phyloP scores from a whole-genome alignment of 2,888 invertebrate species.

The Tenthredo notha region DNA sequence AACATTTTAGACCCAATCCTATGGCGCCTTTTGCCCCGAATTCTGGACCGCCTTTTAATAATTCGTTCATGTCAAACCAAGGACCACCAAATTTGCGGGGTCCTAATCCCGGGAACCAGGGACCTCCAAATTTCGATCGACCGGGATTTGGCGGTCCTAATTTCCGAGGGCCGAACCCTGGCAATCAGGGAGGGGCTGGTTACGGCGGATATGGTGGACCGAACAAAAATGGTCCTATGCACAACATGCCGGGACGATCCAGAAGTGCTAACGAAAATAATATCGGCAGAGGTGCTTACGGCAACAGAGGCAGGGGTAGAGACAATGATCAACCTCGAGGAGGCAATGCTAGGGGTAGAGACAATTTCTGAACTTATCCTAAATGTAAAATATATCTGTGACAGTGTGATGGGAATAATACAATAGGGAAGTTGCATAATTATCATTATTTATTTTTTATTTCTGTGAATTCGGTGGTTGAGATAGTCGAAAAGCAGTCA shows the following conservation, averaged over 20 bases:
- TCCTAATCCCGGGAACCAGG: slow-evolving; percentile 65
- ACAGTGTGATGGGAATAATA: slow-evolving; percentile 30
- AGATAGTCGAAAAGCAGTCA: no score
- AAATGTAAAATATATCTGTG: slow-evolving; percentile 41
- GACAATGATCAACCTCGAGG: slow-evolving; percentile 67
- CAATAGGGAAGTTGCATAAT: background rate
- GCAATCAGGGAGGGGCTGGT: slow-evolving; percentile 59
- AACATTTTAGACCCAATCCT: slow-evolving; percentile 71
- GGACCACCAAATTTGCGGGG: slow-evolving; percentile 71
- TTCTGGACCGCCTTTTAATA: slow-evolving; percentile 67
- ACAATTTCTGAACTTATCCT: slow-evolving; percentile 67
- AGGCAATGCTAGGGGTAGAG: slow-evolving; percentile 66
- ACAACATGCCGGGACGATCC: slow-evolving; percentile 64
- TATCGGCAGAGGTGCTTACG: slow-evolving; percentile 67
- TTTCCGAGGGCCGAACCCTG: slow-evolving; percentile 69
- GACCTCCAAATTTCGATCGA: slow-evolving; percentile 72
- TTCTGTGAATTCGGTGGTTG: no score
- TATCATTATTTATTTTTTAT: no score
- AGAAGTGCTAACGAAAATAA: slow-evolving; percentile 67
- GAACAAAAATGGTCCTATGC: slow-evolving; percentile 67
- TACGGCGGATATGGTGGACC: slow-evolving; percentile 58
- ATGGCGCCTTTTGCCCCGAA: slow-evolving; percentile 70
- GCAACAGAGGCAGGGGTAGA: slow-evolving; percentile 70
- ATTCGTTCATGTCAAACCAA: slow-evolving; percentile 65
- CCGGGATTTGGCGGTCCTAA: slow-evolving; percentile 70